Evolutionary conservation across 1,140 invertebrate species (phyloP).

Genomic region (Drosophila lowei): DNA sequence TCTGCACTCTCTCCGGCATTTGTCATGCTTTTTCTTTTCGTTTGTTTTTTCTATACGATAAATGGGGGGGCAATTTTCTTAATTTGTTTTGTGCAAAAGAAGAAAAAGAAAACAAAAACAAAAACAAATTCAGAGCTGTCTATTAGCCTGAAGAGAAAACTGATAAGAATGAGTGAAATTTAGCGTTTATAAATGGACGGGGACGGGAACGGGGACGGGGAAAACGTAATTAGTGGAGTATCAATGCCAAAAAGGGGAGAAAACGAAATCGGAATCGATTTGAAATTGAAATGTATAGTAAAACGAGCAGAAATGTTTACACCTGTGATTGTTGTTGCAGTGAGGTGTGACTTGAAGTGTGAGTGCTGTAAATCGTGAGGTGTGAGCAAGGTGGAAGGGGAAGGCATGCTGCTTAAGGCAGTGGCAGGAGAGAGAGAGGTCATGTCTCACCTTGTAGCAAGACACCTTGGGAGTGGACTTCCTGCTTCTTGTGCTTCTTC

Average conservation of each 20-base stretch:
- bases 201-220: no score
- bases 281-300: background rate
- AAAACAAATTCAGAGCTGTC: conserved; percentile 31
- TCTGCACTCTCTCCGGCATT: conserved; percentile 46
- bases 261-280: conserved; percentile 16
- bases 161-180: conserved; percentile 42
- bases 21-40: conserved; percentile 69
- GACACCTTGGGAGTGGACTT: no score
- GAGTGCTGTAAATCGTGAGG: no score
- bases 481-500: background rate
- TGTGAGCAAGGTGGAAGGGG: no score
- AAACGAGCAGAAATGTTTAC: no score
- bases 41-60: conserved; percentile 37
- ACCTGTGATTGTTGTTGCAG: no score
- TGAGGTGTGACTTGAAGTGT: no score
- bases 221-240: no score
- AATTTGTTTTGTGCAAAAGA: conserved; percentile 46
- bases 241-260: background rate
- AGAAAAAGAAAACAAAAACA: conserved; percentile 28
- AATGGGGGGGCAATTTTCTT: conserved; percentile 64
- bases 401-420: no score
- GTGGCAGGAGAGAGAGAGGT: no score
- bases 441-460: no score
- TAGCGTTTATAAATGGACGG: background rate
- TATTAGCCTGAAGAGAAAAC: conserved; percentile 28